Conservation (phyloP, 2,113 vertebrate genomes). For the Tenebrosternarchus preto region DNA sequence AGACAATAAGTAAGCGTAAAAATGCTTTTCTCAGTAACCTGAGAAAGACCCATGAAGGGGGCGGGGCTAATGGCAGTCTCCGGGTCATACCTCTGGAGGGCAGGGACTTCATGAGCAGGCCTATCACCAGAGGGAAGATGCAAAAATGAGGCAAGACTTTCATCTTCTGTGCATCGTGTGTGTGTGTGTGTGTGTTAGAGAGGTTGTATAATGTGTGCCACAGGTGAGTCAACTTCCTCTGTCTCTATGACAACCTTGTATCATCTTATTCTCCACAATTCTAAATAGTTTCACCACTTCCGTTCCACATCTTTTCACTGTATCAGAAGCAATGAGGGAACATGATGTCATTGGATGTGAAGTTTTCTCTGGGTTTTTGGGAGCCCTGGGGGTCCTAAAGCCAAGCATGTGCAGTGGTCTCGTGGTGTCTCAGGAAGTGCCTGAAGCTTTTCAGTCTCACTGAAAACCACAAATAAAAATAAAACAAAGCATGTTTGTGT, state of each 20-base stretch:
- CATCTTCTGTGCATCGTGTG: slow-evolving; percentile 64
- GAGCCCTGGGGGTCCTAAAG: no score
- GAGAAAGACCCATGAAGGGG: neutral
- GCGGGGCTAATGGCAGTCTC: neutral
- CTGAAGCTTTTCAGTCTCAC: no score
- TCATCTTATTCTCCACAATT: no score
- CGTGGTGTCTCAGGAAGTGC: no score
- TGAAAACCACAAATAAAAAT: no score
- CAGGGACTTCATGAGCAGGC: neutral
- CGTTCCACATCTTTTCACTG: no score
- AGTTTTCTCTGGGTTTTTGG: no score
- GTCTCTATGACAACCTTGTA: neutral
- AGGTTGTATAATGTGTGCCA: neutral
- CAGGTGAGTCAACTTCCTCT: neutral
- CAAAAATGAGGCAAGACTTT: slow-evolving; percentile 66
- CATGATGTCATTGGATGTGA: no score
- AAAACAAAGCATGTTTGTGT: no score
- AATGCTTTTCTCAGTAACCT: neutral
- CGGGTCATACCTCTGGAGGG: neutral
- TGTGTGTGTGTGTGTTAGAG: slow-evolving; percentile 60
- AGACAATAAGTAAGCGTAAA: neutral
- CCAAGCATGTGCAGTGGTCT: no score
- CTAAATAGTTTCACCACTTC: no score
- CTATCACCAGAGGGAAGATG: slow-evolving; percentile 62
- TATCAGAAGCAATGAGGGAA: no score